Evolutionary conservation across 2,888 invertebrate species (phyloP), one percentile per base, ranked within the genome.

Genomic region (Eledona agricola): DNA sequence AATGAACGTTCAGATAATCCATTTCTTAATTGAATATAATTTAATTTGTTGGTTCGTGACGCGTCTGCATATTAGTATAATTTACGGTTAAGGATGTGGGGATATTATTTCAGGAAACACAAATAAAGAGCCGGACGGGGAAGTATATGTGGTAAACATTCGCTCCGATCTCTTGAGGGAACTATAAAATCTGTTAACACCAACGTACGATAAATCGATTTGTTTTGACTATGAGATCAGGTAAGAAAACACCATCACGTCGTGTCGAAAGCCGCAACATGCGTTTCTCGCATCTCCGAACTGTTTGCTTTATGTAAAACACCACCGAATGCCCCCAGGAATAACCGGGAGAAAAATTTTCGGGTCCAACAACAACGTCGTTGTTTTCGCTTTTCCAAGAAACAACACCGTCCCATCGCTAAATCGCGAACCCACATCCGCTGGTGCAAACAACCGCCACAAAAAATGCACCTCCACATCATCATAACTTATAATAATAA

Each of bases 21-120:
- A 63, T 62, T 56, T 45, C 59, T 61, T 63, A 65, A 63, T 65
- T 63, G 56, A 59, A 63, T 59, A 59, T 58, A n/a, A n/a, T n/a
- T n/a, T n/a, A n/a, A n/a, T n/a, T 35, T 19, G 12, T 35, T 35
- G 22, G 13, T 23, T 11, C 23, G 23, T 23, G 13, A 13, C 20
- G 20, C 22, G 15, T 37, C 19, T 20, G 25, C 37, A 13, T 3
- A 10, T 10, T 12, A 9, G 17, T 37, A 15, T 51, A 38, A 52
- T 52, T 52, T 52, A 46, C 38, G 19, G 5, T 10, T 5, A 17
- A 52, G 52, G 52, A 52, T 46, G 45, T 13, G 13, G 22, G 37
- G 26, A 43, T 54, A 54, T 54, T 49, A 54, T 54, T 49, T 54
- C 42, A 54, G 54, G 54, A 54, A 54, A 49, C 54, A 43, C 49